phyloP scores from a whole-genome alignment of 2,113 vertebrate species.

The Dicerorhinus sumatrensis region DNA sequence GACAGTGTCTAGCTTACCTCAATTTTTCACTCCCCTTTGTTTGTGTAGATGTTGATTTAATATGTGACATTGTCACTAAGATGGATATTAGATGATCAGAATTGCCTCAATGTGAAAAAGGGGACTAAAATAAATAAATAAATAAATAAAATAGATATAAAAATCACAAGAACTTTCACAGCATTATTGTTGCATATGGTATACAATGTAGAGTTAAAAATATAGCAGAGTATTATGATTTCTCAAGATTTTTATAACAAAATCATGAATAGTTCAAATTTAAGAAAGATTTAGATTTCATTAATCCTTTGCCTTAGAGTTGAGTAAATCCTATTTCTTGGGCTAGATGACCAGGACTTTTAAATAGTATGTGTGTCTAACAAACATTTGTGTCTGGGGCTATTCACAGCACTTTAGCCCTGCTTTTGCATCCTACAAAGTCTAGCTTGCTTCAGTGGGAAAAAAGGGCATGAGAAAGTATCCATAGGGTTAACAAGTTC shows the following conservation, averaged over 20 bases:
- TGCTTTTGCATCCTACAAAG: not conserved
- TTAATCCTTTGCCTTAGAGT: not conserved
- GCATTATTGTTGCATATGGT: not conserved
- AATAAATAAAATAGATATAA: not conserved
- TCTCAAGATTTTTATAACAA: not conserved
- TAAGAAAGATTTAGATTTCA: not conserved
- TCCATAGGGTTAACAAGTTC: not conserved
- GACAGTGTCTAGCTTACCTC: not conserved
- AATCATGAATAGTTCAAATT: not conserved
- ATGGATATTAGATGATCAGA: not conserved
- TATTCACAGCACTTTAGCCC: not conserved
- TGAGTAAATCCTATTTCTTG: not conserved
- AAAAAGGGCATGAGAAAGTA: not conserved
- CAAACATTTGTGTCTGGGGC: not conserved
- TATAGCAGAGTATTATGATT: not conserved
- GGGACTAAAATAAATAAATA: not conserved
- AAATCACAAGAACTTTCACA: not conserved
- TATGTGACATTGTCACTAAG: not conserved
- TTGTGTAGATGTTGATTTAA: not conserved
- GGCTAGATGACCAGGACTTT: not conserved
- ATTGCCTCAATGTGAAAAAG: not conserved
- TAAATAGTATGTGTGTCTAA: not conserved
- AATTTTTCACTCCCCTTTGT: not conserved
- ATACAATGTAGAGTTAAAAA: not conserved
- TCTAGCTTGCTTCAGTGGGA: not conserved